phyloP scores from a whole-genome alignment of 2,797 vertebrate genomes.

The Malacoraja senta region DNA sequence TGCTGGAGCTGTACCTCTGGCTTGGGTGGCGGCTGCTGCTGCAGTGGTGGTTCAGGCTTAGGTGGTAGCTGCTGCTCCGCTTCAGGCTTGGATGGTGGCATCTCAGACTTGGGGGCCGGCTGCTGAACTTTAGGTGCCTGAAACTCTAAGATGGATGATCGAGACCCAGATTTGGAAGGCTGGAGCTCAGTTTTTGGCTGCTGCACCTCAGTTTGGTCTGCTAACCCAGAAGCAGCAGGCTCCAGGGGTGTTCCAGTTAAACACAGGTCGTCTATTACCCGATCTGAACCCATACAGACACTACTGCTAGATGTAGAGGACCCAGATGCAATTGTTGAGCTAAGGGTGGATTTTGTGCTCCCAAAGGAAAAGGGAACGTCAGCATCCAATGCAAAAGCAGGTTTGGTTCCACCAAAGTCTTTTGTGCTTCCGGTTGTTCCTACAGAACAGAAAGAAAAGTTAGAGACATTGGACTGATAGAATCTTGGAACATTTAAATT shows the following conservation, averaged over 20 bases:
- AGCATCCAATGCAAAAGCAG: slow-evolving; percentile 51
- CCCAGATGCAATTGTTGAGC: slow-evolving; percentile 32
- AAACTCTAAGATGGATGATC: neutral
- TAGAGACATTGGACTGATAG: slow-evolving; percentile 10
- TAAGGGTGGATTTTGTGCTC: slow-evolving; percentile 48
- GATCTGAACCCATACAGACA: neutral
- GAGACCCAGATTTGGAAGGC: neutral
- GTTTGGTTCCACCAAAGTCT: slow-evolving; percentile 61
- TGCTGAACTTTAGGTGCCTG: neutral
- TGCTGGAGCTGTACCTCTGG: neutral
- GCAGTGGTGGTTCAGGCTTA: neutral
- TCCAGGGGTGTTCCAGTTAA: neutral
- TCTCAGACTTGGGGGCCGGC: neutral
- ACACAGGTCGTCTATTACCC: too few relatives aligned
- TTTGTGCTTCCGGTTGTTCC: slow-evolving; percentile 54
- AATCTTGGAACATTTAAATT: neutral
- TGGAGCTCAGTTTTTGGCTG: neutral
- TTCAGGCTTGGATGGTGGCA: neutral
- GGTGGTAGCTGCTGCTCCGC: neutral
- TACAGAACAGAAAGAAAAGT: slow-evolving; percentile 41
- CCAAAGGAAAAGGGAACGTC: slow-evolving; percentile 62
- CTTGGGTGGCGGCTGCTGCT: neutral
- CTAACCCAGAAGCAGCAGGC: neutral
- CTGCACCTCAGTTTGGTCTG: slow-evolving; percentile 56
- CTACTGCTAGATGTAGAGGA: neutral